A percentile compares a stretch with the other conserved stretches of the same genome.
Evolutionary conservation across 2,888 invertebrate genomes (phyloP).

Genomic region (Oxyteleia sp.): DNA sequence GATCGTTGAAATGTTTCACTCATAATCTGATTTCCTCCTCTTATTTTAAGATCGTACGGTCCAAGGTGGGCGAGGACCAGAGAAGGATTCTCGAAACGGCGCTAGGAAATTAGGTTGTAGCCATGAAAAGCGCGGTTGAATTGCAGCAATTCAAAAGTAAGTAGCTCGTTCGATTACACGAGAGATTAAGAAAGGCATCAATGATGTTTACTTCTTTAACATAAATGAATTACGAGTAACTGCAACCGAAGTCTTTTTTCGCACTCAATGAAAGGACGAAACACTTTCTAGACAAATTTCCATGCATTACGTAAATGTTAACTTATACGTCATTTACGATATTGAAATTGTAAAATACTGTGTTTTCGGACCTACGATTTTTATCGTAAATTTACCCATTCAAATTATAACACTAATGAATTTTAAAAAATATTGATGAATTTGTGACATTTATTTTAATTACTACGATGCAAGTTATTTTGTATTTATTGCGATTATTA

Average conservation of each 20-base stretch:
- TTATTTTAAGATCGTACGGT: slow-evolving; percentile 40
- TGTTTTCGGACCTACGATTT: no score
- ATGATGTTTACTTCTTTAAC: slow-evolving; percentile 30
- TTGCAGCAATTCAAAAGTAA: slow-evolving; percentile 85
- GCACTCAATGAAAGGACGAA: slow-evolving; percentile 9
- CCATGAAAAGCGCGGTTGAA: slow-evolving; percentile 84
- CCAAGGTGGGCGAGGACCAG: slow-evolving; percentile 59
- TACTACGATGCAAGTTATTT: no score
- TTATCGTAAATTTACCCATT: no score
- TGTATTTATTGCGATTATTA: no score
- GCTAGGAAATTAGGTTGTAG: slow-evolving; percentile 65
- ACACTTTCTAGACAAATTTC: no score
- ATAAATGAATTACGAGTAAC: slow-evolving; percentile 11
- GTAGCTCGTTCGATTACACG: slow-evolving; percentile 69
- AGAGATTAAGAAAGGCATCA: slow-evolving; percentile 31
- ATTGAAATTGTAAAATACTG: no score
- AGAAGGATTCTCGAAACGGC: slow-evolving; percentile 48
- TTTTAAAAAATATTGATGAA: no score
- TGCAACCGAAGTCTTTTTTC: background rate
- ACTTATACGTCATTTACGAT: no score
- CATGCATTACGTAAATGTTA: no score
- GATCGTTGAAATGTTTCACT: no score
- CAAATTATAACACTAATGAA: no score
- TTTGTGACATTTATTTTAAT: no score
- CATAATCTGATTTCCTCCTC: background rate